Base-by-base conservation (phyloP, 2,797 vertebrate genomes). In the Acanthurus tractus region DNA sequence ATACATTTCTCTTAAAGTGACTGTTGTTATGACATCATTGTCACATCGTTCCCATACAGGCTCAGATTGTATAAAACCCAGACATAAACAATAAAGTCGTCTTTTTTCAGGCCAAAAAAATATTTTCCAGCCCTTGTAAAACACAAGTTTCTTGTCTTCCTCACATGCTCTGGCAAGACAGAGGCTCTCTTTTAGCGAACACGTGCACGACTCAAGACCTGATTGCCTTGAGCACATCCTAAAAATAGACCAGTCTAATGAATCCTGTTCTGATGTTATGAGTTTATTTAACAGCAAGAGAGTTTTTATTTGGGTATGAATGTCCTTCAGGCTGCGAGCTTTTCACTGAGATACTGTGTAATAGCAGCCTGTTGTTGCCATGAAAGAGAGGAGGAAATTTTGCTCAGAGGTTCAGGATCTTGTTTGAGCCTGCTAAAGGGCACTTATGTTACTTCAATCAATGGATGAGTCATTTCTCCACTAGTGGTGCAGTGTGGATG, bases 181-280 rank as follows among this genome's bases (percentile, higher is more conserved):
- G 81, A 84, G 71, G 49, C 63, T 76, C 12, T 65, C 62, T 83
- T 82, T 73, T 56, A 72, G 73, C 61, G 8, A 63, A 73, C 79
- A 66, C 78, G 45, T 42, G 61, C 77, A 57, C 57, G n/a, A 75
- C 78, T 63, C 66, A 14, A 74, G 75, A 74, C 54, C 72, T 86
- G 87, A 89, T 85, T 88, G 82, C 83, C 81, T 86, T 8, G 25
- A 83, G 78, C 50, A 6, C 59, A 34, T 7, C 11, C 90, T 85
- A 91, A 92, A 90, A 92, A 93, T 92, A 94, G 89, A 86, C 20
- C 46, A 65, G 66, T 85, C 79, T 83, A 89, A 88, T 88, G 86
- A 90, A 89, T 87, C 79, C 79, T 48, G 63, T 75, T 76, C 77
- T 57, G 62, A 76, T 88, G 82, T 91, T 89, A 86, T 76, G 75